phyloP scores from a whole-genome alignment of 2,888 invertebrate genomes.

The Zonitis immaculata region DNA sequence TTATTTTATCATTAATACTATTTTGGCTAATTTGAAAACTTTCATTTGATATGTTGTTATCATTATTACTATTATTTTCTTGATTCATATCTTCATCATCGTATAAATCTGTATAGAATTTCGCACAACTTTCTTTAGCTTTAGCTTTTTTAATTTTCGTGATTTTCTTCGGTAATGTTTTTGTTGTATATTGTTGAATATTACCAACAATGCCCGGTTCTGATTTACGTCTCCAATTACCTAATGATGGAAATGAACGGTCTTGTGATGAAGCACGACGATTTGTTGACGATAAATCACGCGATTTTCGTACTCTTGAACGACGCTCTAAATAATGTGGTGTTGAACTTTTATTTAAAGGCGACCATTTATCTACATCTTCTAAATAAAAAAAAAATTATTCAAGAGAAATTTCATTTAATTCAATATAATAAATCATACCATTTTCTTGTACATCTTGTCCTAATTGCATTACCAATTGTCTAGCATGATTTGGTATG shows the following conservation, averaged over 20 bases:
- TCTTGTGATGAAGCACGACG: conserved; percentile 48
- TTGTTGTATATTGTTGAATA: conserved; percentile 56
- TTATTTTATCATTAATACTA: conserved; percentile 49
- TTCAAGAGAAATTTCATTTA: too few species aligned
- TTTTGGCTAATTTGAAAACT: conserved; percentile 44
- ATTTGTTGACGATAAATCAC: conserved; percentile 45
- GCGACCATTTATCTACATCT: conserved; percentile 47
- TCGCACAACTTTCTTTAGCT: conserved; percentile 56
- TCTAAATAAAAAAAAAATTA: conserved; percentile 34
- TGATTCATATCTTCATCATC: conserved; percentile 59
- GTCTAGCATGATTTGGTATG: conserved; percentile 91
- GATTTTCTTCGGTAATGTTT: conserved; percentile 67
- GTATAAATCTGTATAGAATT: conserved; percentile 64
- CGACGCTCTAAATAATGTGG: conserved; percentile 88
- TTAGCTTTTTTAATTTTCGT: conserved; percentile 66
- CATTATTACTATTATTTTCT: conserved; percentile 50
- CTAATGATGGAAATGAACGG: conserved; percentile 54
- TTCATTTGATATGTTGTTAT: conserved; percentile 58
- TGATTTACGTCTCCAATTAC: conserved; percentile 67
- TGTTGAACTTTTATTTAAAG: conserved; percentile 73
- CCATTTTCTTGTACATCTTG: conserved; percentile 54
- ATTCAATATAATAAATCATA: conserved; percentile 22
- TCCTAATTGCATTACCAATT: conserved; percentile 84
- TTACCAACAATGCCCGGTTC: conserved; percentile 56
- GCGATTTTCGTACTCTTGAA: conserved; percentile 60